Base-by-base conservation (phyloP, 1,140 invertebrate genomes). In the Drosophila sp. region DNA sequence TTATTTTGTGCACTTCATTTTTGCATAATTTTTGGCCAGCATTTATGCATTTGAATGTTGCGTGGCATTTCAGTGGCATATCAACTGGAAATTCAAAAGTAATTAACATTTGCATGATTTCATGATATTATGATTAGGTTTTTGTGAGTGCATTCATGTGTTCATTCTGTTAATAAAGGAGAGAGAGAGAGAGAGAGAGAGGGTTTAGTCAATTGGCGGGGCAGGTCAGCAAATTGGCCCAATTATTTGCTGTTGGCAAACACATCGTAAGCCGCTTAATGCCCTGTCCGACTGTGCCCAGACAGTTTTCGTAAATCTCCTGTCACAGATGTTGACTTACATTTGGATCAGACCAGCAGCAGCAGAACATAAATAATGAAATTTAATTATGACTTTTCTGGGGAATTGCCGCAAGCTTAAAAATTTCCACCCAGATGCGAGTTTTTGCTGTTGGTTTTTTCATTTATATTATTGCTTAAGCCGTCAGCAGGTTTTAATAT, bases 301-400 rank as follows among this genome's bases (percentile, higher is more conserved):
- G 60, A 3, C 30, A 30, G 30, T 10, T 27, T 60, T 57, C 32
- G n/a, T 70, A 63, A 62, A 66, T 66, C 47, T n/a, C 63, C 41
- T 67, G 60, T 61, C 56, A 64, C 61, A 56, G 38, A 61, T 70
- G 70, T 65, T 69, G 65, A 73, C 65, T 76, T 58, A 17, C 56
- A 66, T 69, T 61, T 73, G 68, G 58, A 66, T 71, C 70, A 66
- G 58, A 66, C 69, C 70, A 66, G 71, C 66, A 75, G 69, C 79
- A 86, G 50, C 66, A 57, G 60, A 50, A 66, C 79, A 89, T 87
- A 87, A 89, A 87, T 87, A 77, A 87, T 87, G 77, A 70, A 89
- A 87, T 87, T 87, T 89, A 87, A 87, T 87, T 87, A 87, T 87
- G 79, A 78, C 62, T 76, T 67, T 78, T 76, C 41, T 35, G 66